Evolutionary conservation across 2,797 vertebrate species (phyloP).

Genomic region (Brachyrhaphis roseni): DNA sequence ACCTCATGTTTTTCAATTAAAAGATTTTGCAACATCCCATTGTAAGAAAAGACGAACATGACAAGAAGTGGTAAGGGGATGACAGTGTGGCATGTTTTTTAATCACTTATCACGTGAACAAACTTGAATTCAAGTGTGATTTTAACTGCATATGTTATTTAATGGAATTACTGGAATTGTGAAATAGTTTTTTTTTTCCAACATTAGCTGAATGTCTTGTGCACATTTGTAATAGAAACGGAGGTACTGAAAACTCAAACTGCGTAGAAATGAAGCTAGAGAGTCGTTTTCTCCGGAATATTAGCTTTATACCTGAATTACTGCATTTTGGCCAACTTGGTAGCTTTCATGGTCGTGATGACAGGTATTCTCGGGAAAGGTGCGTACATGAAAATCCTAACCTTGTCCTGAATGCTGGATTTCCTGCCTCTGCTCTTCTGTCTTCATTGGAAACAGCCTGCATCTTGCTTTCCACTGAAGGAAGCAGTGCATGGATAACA

Average conservation of each 20-base stretch:
- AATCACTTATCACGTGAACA: too few species aligned
- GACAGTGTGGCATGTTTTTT: too few species aligned
- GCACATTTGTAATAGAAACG: too few species aligned
- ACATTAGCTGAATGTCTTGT: too few species aligned
- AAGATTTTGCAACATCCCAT: too few species aligned
- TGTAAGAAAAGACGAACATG: too few species aligned
- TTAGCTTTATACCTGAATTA: neutral
- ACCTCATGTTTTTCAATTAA: too few species aligned
- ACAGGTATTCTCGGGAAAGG: constrained; percentile 37
- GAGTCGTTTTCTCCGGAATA: neutral
- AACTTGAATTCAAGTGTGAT: too few species aligned
- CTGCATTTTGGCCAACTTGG: neutral
- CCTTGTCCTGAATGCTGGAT: constrained; percentile 34
- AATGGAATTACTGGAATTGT: too few species aligned
- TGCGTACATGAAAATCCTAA: constrained; percentile 33
- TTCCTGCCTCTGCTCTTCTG: constrained; percentile 58
- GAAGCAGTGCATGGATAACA: constrained; percentile 83
- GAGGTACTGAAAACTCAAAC: neutral
- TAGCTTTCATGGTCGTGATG: constrained; percentile 8
- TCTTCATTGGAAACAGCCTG: constrained; percentile 76
- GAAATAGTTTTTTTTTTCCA: too few species aligned
- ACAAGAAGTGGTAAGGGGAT: too few species aligned
- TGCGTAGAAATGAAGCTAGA: neutral
- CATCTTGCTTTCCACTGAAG: constrained; percentile 74
- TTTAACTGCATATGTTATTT: too few species aligned